phyloP scores from a whole-genome alignment of 2,888 invertebrate genomes.

The Ormyrus pomaceus region DNA sequence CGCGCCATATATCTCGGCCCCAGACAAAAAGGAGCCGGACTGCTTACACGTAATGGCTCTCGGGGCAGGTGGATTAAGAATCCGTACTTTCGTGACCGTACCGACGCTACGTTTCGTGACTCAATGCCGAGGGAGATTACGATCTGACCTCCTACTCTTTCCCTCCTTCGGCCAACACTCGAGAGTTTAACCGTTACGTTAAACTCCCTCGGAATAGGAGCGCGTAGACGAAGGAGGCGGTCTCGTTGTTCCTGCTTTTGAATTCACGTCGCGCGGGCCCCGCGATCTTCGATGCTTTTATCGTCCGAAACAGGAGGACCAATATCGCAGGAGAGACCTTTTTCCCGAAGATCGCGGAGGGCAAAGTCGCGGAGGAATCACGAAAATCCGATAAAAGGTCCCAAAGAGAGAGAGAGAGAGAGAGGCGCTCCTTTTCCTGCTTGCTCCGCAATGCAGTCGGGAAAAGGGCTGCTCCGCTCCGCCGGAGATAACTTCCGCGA shows the following conservation, averaged over 20 bases:
- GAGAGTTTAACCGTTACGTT: slow-evolving; percentile 68
- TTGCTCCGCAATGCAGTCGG: slow-evolving; percentile 27
- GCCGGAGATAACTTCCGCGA: slow-evolving; percentile 17
- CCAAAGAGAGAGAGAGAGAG: slow-evolving; percentile 26
- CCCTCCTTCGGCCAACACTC: slow-evolving; percentile 16
- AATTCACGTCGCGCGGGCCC: slow-evolving; percentile 38
- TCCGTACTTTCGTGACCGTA: slow-evolving; percentile 65
- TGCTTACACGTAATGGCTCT: too few species aligned
- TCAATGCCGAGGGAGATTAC: slow-evolving; percentile 66
- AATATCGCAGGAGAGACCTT: slow-evolving; percentile 30
- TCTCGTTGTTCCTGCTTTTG: slow-evolving; percentile 44
- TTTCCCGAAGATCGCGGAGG: not conserved
- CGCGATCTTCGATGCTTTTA: slow-evolving; percentile 33
- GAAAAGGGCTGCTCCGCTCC: not conserved
- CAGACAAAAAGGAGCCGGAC: too few species aligned
- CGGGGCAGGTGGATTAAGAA: slow-evolving; percentile 59
- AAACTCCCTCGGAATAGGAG: slow-evolving; percentile 59
- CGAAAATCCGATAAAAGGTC: slow-evolving; percentile 53
- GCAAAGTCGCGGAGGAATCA: slow-evolving; percentile 44
- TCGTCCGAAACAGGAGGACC: slow-evolving; percentile 33
- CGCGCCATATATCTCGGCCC: too few species aligned
- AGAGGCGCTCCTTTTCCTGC: slow-evolving; percentile 6
- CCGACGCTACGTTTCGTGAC: slow-evolving; percentile 64
- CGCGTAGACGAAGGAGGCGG: not conserved
- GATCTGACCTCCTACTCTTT: slow-evolving; percentile 64